phyloP scores from a whole-genome alignment of 2,113 vertebrate genomes.

The Apistogramma diplotaenia region DNA sequence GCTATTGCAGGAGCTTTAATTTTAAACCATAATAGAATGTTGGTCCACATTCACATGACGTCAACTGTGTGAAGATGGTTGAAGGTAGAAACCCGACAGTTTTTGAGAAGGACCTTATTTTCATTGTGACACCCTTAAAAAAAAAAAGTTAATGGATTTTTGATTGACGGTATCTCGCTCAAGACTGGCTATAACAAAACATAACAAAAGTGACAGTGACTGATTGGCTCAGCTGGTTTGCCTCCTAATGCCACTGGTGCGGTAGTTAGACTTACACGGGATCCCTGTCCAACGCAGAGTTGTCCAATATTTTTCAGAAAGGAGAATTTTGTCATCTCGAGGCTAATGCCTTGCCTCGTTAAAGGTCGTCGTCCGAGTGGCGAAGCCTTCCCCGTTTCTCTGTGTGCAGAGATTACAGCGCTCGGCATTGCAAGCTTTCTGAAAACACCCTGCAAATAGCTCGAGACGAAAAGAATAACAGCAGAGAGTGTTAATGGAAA shows the following conservation, averaged over 20 bases:
- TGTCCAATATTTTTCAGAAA: neutral
- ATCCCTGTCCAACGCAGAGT: neutral
- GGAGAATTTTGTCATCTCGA: neutral
- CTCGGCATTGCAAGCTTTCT: neutral
- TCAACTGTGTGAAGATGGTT: neutral
- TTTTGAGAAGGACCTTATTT: neutral
- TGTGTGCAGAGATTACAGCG: neutral
- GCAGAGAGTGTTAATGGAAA: neutral
- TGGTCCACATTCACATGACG: neutral
- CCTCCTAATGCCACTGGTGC: neutral
- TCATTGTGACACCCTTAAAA: neutral
- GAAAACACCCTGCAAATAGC: neutral
- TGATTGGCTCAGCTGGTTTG: neutral
- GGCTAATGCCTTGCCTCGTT: neutral
- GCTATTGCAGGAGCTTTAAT: slow-evolving; percentile 56
- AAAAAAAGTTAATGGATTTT: neutral
- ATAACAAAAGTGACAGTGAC: neutral
- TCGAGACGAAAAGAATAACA: neutral
- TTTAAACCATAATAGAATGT: slow-evolving; percentile 23
- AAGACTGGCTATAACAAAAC: neutral
- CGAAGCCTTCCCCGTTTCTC: neutral
- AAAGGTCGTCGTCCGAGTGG: neutral
- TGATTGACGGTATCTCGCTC: neutral
- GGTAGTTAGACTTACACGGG: neutral
- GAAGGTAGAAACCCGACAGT: neutral